Evolutionary conservation across 2,113 vertebrate genomes (phyloP).

Genomic region (Leucosticte australis): DNA sequence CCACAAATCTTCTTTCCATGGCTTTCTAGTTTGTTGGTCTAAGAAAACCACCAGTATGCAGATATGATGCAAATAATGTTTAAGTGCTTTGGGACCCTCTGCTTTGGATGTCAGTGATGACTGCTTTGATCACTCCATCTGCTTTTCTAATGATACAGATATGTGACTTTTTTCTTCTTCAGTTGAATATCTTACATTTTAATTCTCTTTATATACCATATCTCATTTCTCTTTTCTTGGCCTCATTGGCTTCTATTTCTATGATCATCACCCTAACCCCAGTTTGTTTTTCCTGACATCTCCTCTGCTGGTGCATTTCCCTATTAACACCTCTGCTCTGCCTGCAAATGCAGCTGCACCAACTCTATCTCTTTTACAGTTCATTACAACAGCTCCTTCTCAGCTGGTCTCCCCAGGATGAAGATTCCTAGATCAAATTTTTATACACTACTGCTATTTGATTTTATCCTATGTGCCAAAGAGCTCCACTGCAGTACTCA

Average conservation of each 20-base stretch:
- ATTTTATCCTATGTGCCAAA: background rate
- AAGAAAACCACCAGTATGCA: background rate
- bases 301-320: constrained; percentile 11
- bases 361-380: background rate
- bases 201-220: background rate
- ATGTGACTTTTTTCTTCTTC: background rate
- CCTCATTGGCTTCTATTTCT: background rate
- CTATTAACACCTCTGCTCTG: constrained; percentile 25
- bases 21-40: background rate
- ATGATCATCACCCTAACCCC: background rate
- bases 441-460: background rate
- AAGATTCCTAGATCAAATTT: constrained; percentile 9
- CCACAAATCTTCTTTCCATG: background rate
- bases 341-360: background rate
- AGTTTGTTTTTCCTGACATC: constrained; percentile 17
- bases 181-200: background rate
- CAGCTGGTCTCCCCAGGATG: background rate
- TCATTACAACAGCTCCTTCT: constrained; percentile 5
- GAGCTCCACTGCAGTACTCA: constrained; percentile 14
- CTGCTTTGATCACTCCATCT: background rate
- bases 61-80: background rate
- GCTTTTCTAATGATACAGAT: background rate
- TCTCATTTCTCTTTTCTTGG: background rate
- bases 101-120: background rate
- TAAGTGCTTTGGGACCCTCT: background rate